phyloP scores from a whole-genome alignment of 2,888 invertebrate species.

The Heteromurus nitidus region DNA sequence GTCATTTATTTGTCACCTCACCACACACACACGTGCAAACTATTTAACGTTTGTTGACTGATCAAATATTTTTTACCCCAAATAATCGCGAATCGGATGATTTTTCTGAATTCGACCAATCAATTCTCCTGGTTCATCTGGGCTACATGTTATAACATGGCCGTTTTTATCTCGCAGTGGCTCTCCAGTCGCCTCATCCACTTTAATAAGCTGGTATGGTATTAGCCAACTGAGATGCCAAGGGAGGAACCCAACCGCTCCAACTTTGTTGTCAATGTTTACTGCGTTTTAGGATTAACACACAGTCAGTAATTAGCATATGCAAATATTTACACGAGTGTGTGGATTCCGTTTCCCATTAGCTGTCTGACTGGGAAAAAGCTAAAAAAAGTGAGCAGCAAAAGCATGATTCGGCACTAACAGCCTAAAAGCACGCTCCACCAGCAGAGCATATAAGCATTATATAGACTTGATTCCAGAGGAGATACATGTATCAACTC shows the following conservation, averaged over 20 bases:
- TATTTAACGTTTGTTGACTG: not conserved
- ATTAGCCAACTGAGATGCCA: conserved; percentile 90
- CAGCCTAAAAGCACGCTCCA: no score
- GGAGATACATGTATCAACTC: not conserved
- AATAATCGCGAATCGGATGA: conserved; percentile 92
- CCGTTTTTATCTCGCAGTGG: conserved; percentile 90
- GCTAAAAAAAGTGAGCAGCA: no score
- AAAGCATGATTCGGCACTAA: no score
- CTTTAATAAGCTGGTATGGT: conserved; percentile 94
- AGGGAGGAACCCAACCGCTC: conserved; percentile 92
- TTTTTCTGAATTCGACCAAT: conserved; percentile 93
- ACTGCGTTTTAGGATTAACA: conserved; percentile 79
- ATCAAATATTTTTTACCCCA: conserved; percentile 82
- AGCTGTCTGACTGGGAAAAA: no score
- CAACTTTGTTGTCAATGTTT: conserved; percentile 92
- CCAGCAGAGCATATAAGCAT: no score
- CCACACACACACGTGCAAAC: not conserved
- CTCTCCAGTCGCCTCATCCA: conserved; percentile 91
- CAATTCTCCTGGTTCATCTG: conserved; percentile 91
- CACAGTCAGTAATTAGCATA: not conserved
- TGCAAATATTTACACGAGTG: conserved; percentile 84
- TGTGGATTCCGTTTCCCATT: conserved; percentile 77
- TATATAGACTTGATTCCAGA: no score
- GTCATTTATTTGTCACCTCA: not conserved
- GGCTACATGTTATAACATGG: conserved; percentile 82